These are phyloP conservation scores for Calypte anna DNA, from an alignment of 2,113 vertebrate species.

Conservation along the genomic window DNA sequence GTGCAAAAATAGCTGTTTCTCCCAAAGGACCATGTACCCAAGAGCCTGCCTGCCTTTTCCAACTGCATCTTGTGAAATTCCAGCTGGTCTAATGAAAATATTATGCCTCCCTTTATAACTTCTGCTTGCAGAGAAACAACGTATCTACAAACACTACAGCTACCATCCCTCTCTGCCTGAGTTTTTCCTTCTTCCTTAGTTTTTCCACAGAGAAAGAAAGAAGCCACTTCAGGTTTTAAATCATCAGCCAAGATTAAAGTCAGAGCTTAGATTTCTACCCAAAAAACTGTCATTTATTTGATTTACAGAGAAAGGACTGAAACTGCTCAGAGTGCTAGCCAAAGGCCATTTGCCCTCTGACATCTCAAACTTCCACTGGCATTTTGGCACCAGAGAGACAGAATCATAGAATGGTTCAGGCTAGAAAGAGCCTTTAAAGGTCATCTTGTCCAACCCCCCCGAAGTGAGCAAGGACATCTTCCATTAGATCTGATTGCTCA, in stretches of 20 bases:
- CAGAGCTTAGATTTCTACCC: background rate
- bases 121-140: conserved; percentile 8
- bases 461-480: no score
- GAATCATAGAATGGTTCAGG: no score
- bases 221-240: background rate
- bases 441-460: no score
- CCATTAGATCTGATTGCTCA: no score
- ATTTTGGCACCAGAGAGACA: background rate
- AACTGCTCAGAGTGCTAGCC: background rate
- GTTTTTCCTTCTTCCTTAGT: background rate
- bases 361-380: background rate
- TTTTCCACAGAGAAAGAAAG: background rate
- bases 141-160: background rate
- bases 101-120: conserved; percentile 11
- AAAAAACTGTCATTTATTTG: background rate
- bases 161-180: background rate
- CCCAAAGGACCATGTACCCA: background rate
- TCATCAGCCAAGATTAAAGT: background rate
- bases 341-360: background rate
- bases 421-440: no score
- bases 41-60: conserved; percentile 27
- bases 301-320: background rate
- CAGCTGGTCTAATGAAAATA: conserved; percentile 46
- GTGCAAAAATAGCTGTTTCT: conserved; percentile 38
- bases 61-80: conserved; percentile 13